Evolutionary conservation across 2,888 invertebrate species (phyloP).

Genomic region (Lycocerus yunnanus): DNA sequence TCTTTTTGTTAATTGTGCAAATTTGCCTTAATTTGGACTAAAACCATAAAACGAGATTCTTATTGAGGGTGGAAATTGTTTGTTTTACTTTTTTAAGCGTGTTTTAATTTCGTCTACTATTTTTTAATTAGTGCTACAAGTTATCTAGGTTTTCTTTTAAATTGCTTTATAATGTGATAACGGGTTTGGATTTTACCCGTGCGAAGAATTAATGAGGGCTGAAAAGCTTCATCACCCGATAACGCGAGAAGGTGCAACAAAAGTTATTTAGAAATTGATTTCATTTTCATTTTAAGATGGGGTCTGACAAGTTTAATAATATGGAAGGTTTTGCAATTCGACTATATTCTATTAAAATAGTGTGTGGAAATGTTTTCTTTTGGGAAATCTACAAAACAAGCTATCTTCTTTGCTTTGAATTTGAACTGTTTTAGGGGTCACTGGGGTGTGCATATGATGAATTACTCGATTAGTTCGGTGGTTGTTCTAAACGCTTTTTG

Average conservation of each 20-base stretch:
- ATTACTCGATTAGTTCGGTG: conserved; percentile 16
- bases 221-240: background rate
- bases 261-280: background rate
- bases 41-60: background rate
- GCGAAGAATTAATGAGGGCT: background rate
- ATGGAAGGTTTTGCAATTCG: background rate
- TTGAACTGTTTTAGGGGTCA: background rate
- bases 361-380: background rate
- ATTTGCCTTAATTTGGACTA: background rate
- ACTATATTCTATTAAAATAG: background rate
- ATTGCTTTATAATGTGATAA: conserved; percentile 2
- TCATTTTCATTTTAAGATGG: background rate
- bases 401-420: conserved; percentile 3
- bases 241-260: background rate
- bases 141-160: background rate
- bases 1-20: background rate
- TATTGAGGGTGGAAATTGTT: background rate
- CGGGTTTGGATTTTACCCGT: background rate
- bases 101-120: background rate
- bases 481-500: conserved; percentile 3
- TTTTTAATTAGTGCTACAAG: background rate
- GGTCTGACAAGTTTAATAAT: background rate
- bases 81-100: background rate
- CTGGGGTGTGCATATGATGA: conserved; percentile 12
- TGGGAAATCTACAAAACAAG: conserved; percentile 12